phyloP scores from a whole-genome alignment of 2,888 invertebrate species.

The Corythucha ciliata region DNA sequence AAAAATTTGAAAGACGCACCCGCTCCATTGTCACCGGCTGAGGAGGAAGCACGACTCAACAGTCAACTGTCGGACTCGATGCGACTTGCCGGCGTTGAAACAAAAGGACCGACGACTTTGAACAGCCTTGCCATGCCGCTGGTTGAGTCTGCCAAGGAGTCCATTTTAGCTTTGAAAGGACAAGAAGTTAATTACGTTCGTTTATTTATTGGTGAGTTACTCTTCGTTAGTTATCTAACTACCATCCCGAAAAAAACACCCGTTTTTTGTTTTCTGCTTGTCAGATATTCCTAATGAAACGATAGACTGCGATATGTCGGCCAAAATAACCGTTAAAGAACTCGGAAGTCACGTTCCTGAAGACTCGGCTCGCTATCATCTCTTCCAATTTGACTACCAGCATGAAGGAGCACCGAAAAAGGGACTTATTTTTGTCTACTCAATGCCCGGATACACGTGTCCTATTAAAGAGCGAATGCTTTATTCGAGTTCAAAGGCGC shows the following conservation, averaged over 20 bases:
- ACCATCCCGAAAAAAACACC: neutral
- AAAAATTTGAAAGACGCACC: conserved; percentile 20
- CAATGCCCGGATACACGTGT: conserved; percentile 94
- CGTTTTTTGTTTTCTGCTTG: neutral
- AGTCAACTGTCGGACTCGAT: conserved; percentile 20
- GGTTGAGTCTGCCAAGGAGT: conserved; percentile 32
- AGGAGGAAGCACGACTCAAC: conserved; percentile 21
- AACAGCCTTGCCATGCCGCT: conserved; percentile 67
- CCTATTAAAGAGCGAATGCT: conserved; percentile 97
- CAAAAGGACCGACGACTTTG: conserved; percentile 16
- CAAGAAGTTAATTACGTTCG: conserved; percentile 83
- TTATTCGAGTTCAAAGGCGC: conserved; percentile 94
- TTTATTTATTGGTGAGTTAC: conserved; percentile 61
- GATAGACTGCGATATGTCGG: conserved; percentile 70
- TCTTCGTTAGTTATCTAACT: neutral
- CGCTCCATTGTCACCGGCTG: conserved; percentile 17
- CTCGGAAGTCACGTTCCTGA: conserved; percentile 71
- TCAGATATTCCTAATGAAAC: conserved; percentile 72
- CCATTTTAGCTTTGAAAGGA: conserved; percentile 32
- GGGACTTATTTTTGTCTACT: conserved; percentile 90
- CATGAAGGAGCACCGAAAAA: conserved; percentile 87
- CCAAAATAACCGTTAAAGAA: conserved; percentile 55
- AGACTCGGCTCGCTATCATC: conserved; percentile 81
- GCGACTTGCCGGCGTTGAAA: conserved; percentile 21
- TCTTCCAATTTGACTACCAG: conserved; percentile 82